Base-by-base conservation (phyloP, 1,140 invertebrate genomes). In the Dreissena rostriformis region DNA sequence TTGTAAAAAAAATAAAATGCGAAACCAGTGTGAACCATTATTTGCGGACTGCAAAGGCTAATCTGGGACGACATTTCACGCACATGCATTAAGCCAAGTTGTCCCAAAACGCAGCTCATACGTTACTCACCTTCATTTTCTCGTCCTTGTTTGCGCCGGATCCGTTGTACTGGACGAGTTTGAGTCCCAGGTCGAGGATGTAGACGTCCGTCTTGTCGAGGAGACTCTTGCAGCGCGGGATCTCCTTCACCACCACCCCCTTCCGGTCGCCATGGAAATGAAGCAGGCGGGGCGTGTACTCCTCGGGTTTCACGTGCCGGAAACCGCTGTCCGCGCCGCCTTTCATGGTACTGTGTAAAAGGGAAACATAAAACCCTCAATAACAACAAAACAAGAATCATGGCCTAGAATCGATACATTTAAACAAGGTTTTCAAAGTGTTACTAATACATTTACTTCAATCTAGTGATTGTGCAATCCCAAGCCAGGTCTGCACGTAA, bases 131-230 rank as follows among this genome's bases (percentile, higher is more conserved):
- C 88, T 91, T 91, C 49, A 91, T 90, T 71, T 82, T 88, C 82
- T 93, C 92, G 75, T 93, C 90, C 76, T 92, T 93, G 85, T 90
- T 93, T 70, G 86, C 87, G 1, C 82, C 86, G 26, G 66, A 75
- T 0, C 92, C 92, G 81, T 92, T 92, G 93, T 96, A 98, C 5
- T 98, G 95, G 88, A 95, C 96, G 73, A 98, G 96, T 82, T 96
- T 95, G 74, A 95, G 95, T 24, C 96, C 96, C 28, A 95, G 94
- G 93, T 98, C 97, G 87, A 98, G 93, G 90, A 98, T 97, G 93
- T 97, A 98, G 88, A 96, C 97, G 91, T 98, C 97, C 7, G 96
- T 97, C 92, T 96, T 96, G 94, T 98, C 98, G 95, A 98, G 24
- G 15, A 78, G 65, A 15, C 86, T 80, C 52, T 71, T 87, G 26